Conservation (phyloP, 1,140 invertebrate genomes). For the Adoxophyes honmai region DNA sequence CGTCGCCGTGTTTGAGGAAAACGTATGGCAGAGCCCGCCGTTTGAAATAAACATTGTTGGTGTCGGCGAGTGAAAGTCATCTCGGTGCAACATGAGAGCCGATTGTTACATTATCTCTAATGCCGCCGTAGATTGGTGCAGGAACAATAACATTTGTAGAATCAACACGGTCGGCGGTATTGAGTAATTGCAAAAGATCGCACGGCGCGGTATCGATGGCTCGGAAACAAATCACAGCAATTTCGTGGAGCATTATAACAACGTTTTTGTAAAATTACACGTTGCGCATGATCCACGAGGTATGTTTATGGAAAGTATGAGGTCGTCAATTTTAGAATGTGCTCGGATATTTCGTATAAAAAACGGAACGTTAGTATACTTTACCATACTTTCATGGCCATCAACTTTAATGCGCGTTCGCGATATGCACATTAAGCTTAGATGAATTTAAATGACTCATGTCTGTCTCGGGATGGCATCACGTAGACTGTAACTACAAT, state of each 20-base stretch:
- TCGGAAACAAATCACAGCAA: conserved; percentile 56
- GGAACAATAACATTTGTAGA: conserved; percentile 52
- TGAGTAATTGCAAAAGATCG: conserved; percentile 58
- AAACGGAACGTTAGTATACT: background rate
- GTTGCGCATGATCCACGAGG: conserved; percentile 23
- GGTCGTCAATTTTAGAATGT: no score
- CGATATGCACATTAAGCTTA: background rate
- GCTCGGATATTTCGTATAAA: background rate
- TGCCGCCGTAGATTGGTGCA: background rate
- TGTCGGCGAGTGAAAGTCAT: background rate
- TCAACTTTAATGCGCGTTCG: background rate
- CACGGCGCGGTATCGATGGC: conserved; percentile 35
- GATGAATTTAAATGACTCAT: conserved; percentile 1
- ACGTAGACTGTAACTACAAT: no score
- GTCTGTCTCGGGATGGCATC: background rate
- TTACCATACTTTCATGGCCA: background rate
- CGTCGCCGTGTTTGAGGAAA: background rate
- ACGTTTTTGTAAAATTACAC: conserved; percentile 39
- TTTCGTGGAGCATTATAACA: conserved; percentile 43
- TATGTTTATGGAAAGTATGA: conserved; percentile 26
- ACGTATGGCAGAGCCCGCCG: background rate
- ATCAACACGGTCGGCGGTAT: conserved; percentile 38
- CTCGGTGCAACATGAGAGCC: background rate
- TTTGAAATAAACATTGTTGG: background rate
- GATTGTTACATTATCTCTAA: background rate